These are phyloP conservation scores for Dendrophyllia cribrosa DNA, from an alignment of 64 coral and sea anemone species.

Conservation along the genomic window DNA sequence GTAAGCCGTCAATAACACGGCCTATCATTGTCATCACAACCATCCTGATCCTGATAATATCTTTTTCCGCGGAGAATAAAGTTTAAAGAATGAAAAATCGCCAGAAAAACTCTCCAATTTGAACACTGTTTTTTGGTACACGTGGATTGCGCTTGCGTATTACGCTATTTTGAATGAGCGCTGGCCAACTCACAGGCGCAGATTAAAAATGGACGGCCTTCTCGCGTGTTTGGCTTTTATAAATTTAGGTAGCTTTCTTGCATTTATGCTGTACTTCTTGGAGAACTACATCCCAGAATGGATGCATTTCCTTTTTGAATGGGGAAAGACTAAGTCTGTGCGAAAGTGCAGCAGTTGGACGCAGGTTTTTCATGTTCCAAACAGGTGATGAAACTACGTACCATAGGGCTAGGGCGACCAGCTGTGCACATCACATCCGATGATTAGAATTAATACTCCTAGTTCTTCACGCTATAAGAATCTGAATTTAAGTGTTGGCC, in stretches of 20 bases:
- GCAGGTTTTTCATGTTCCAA: slow-evolving; percentile 76
- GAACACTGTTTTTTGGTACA: slow-evolving; percentile 69
- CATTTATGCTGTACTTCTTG: slow-evolving; percentile 62
- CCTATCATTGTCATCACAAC: slow-evolving; percentile 99
- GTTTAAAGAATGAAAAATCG: neutral
- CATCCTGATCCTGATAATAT: slow-evolving; percentile 62
- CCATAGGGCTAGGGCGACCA: neutral
- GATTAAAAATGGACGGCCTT: slow-evolving; percentile 63
- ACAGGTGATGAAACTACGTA: slow-evolving; percentile 69
- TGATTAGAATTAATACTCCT: too few species aligned
- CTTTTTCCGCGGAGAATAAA: neutral
- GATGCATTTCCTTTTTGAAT: slow-evolving; percentile 75
- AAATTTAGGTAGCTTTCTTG: slow-evolving; percentile 70
- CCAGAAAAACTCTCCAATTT: neutral
- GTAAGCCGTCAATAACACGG: slow-evolving; percentile 92
- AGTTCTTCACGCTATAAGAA: too few species aligned
- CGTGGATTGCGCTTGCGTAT: slow-evolving; percentile 99
- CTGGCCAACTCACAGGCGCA: neutral
- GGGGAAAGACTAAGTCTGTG: slow-evolving; percentile 80
- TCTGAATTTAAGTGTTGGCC: too few species aligned
- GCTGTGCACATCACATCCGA: too few species aligned
- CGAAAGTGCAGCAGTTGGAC: slow-evolving; percentile 16
- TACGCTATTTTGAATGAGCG: slow-evolving; percentile 29
- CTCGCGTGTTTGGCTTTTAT: slow-evolving; percentile 48
- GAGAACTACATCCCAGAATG: slow-evolving; percentile 64